Conservation (phyloP, 2,888 invertebrate genomes). For the Agonum fuliginosum region DNA sequence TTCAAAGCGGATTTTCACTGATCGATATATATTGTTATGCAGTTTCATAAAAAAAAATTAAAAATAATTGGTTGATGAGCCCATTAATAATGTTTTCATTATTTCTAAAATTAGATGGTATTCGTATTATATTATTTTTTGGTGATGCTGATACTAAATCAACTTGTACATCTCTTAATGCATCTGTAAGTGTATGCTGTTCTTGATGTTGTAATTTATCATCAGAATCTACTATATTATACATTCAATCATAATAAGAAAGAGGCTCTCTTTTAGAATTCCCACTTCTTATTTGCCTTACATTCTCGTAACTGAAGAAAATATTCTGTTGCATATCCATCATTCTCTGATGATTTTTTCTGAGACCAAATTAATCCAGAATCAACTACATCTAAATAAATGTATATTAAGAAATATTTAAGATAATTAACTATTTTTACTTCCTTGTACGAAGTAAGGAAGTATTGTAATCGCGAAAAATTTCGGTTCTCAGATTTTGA, state of each 20-base stretch:
- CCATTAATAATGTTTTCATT: conserved; percentile 9
- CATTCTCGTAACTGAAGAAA: conserved; percentile 35
- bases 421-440: not conserved
- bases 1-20: too few relatives aligned
- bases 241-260: conserved; percentile 17
- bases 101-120: conserved; percentile 1
- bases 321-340: conserved; percentile 47
- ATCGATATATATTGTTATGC: too few relatives aligned
- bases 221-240: conserved; percentile 39
- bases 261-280: conserved; percentile 1
- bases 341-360: conserved; percentile 9
- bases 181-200: conserved; percentile 18
- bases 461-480: too few relatives aligned
- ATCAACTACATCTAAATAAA: conserved; percentile 32
- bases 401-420: not conserved
- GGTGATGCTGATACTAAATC: conserved; percentile 29
- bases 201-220: conserved; percentile 39
- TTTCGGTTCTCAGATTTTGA: too few relatives aligned
- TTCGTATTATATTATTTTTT: conserved; percentile 26
- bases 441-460: too few relatives aligned
- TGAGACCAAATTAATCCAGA: conserved; percentile 47
- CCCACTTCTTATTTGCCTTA: conserved; percentile 26
- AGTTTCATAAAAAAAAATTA: too few relatives aligned
- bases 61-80: too few relatives aligned
- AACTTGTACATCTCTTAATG: conserved; percentile 32